These are phyloP conservation scores for Drosophila pectinifera DNA, from an alignment of 1,140 invertebrate species.

Conservation along the genomic window DNA sequence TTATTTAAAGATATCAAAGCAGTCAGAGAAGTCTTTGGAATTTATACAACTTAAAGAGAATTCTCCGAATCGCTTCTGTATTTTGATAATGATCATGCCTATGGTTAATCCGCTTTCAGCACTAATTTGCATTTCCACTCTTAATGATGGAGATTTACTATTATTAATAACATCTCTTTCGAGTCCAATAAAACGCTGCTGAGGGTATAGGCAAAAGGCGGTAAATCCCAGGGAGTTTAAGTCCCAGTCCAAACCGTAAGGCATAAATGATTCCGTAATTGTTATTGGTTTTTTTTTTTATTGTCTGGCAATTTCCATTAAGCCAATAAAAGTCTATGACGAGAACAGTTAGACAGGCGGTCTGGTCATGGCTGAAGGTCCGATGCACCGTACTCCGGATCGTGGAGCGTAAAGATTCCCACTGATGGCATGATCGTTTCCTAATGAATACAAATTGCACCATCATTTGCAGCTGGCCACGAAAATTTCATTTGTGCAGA, in stretches of 20 bases:
- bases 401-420: constrained; percentile 18
- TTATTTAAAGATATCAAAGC: not conserved
- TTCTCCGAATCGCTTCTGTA: not conserved
- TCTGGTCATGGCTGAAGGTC: constrained; percentile 29
- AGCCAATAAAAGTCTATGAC: constrained; percentile 15
- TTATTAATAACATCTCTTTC: constrained; percentile 18
- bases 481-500: constrained; percentile 59
- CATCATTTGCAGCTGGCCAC: constrained; percentile 56
- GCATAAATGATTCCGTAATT: constrained; percentile 31
- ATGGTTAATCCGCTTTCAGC: not conserved
- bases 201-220: not conserved
- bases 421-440: constrained; percentile 42
- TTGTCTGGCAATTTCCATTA: constrained; percentile 3
- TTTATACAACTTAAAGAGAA: not conserved
- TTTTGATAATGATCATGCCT: constrained; percentile 2
- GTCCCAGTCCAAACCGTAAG: not conserved
- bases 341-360: constrained; percentile 13
- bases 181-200: not conserved
- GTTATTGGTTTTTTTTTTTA: constrained; percentile 16
- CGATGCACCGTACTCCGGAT: not conserved
- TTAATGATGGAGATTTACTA: constrained; percentile 10
- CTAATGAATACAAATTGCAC: constrained; percentile 74
- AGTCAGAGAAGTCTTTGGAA: not conserved
- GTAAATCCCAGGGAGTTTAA: not conserved
- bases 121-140: constrained; percentile 8